Evolutionary conservation across 37 sponge, comb jelly and placozoan species (phyloP), one percentile per base, ranked within the genome.

Genomic region (Chondrilla cf. caribensis): DNA sequence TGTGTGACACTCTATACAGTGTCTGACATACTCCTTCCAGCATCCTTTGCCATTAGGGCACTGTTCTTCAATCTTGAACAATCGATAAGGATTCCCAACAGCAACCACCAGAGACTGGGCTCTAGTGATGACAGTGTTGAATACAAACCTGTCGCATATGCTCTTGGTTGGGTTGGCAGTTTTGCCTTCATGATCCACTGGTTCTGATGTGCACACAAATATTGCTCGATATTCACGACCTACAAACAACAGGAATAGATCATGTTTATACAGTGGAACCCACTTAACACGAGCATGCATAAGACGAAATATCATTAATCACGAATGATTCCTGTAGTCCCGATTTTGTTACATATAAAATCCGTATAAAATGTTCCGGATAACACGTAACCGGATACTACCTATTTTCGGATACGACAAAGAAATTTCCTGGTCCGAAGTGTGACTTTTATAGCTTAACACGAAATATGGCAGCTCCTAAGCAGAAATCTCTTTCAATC

Each of bases 101-200:
- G 43, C 79, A 19, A 92, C 81, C 5, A 92, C 83, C 24, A 92
- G 81, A 19, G 87, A 86, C 62, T 86, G 66, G 25, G 93, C 70
- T 6, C 93, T 36, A 22, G 93, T 92, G 44, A 92, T 79, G 40
- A 83, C 84, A 19, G 93, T 92, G 77, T 92, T 92, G 68, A 92
- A 92, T 0, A 92, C 86, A 83, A 43, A 83, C 18, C 38, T 79
- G 41, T 88, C 83, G 76, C 93, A 92, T 0, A 81, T 67, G 37
- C 93, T 92, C 82, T 92, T 92, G 2, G 86, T 85, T 54, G 89
- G 93, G 47, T 92, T 85, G 11, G 32, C 55, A 11, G 86, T 73
- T 17, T 44, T 58, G 0, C 89, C 89, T 55, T 60, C 11, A 28
- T 21, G 22, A 58, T 60, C 24, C 17, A 80, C 44, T 2, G 89